A percentile compares a stretch with the other conserved stretches of the same genome.
phyloP scores from a whole-genome alignment of 1,140 invertebrate species.

The Aphelenchoides fujianensis region DNA sequence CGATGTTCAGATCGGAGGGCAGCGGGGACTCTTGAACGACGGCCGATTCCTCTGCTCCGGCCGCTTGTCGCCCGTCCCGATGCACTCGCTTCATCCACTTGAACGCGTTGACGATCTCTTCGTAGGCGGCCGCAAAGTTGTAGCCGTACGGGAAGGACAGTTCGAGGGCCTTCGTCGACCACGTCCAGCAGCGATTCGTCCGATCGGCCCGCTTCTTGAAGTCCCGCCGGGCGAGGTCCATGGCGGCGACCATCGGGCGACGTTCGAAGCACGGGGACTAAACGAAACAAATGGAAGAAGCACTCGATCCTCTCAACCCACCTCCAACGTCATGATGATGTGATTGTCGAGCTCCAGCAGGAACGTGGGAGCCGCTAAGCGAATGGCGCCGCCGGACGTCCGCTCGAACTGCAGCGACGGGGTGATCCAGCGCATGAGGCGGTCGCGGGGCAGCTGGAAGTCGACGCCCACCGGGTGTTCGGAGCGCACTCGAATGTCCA shows the following conservation, averaged over 20 bases:
- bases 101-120: conserved; percentile 78
- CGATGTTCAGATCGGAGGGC: conserved; percentile 76
- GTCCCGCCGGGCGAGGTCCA: conserved; percentile 46
- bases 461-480: conserved; percentile 40
- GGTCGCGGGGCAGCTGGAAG: conserved; percentile 45
- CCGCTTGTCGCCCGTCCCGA: conserved; percentile 62
- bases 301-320: conserved; percentile 27
- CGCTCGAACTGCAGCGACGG: conserved; percentile 44
- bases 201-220: conserved; percentile 37
- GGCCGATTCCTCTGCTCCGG: conserved; percentile 69
- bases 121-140: conserved; percentile 85
- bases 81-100: conserved; percentile 88
- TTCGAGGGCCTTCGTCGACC: conserved; percentile 72
- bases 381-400: conserved; percentile 16
- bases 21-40: conserved; percentile 70
- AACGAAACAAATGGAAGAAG: neutral
- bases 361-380: conserved; percentile 37
- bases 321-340: conserved; percentile 45
- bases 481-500: neutral
- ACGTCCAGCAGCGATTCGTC: conserved; percentile 63
- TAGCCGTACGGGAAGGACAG: conserved; percentile 86
- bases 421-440: conserved; percentile 50
- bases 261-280: conserved; percentile 34
- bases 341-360: conserved; percentile 50
- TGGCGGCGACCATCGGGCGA: conserved; percentile 26